Evolutionary conservation across 1,140 invertebrate genomes (phyloP), one percentile per base, ranked within the genome.

Genomic region (Scaptomyza pallida): DNA sequence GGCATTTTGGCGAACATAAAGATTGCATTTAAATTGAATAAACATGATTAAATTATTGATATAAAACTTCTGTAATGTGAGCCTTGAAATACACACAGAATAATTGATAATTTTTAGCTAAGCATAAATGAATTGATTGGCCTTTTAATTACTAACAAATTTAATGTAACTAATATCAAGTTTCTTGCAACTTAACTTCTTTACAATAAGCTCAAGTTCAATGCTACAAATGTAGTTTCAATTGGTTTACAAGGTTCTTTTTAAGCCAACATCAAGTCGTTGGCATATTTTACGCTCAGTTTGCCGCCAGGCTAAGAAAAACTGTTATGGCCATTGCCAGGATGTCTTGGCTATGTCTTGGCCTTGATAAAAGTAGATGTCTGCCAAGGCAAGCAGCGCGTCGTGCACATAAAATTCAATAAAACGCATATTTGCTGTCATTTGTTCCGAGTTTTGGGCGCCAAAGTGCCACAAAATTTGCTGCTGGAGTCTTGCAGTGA

Each of bases 341-440:
- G 77, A 75, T 62, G 23, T 65, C n/a, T n/a, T 59, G 62, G 62
- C 52, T 55, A 43, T 33, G 54, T 43, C 44, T 45, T 23, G 35
- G 23, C 51, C 45, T 54, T 19, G 47, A 30, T 37, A 33, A 23
- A 45, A 33, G n/a, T 51, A 57, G 45, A 61, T 69, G 63, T 51
- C 65, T 64, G 44, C 44, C 79, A 62, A 60, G 16, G 16, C 43
- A 63, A 71, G 48, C 16, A 65, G 60, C 63, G 79, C 64, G 74
- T 44, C 62, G 45, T 47, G 63, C 67, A 78, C 78, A 81, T 88
- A 88, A 88, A 81, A 88, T 88, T 88, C 82, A 88, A 88, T 86
- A 86, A 86, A 86, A 88, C 82, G 82, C 82, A 86, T 86, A 86
- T 86, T 88, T 86, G 82, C 70, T 88, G 82, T 88, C 77, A 86